Percentiles rank a stretch among this genome's conserved stretches.
These are phyloP conservation scores for Tinamus guttatus DNA, from an alignment of 2,113 vertebrate genomes.

Conservation along the genomic window DNA sequence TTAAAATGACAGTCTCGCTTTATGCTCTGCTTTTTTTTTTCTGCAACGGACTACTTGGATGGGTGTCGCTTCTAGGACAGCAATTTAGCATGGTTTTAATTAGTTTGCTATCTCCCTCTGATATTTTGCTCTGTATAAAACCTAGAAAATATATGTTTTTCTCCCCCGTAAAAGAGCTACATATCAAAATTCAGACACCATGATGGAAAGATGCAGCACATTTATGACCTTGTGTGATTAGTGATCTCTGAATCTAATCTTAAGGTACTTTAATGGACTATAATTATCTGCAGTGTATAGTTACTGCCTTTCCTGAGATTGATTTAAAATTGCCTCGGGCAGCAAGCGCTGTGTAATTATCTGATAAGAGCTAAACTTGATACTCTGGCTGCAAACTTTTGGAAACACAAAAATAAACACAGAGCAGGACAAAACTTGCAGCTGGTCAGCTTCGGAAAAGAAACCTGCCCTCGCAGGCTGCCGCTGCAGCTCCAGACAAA, in stretches of 20 bases:
- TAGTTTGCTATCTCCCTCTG: slow-evolving; percentile 38
- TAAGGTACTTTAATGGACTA: slow-evolving; percentile 76
- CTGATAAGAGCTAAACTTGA: slow-evolving; percentile 77
- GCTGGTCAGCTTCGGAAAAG: slow-evolving; percentile 47
- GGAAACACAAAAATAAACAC: slow-evolving; percentile 72
- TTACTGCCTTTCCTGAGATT: slow-evolving; percentile 74
- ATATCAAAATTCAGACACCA: slow-evolving; percentile 66
- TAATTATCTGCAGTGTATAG: slow-evolving; percentile 77
- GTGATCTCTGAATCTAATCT: slow-evolving; percentile 77
- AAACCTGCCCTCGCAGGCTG: slow-evolving; percentile 43
- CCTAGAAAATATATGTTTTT: neutral
- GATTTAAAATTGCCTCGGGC: slow-evolving; percentile 77
- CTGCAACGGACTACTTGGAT: neutral
- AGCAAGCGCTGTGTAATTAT: slow-evolving; percentile 77
- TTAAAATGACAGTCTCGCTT: slow-evolving; percentile 33
- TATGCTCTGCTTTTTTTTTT: neutral
- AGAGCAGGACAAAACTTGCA: slow-evolving; percentile 57
- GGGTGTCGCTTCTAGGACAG: slow-evolving; percentile 1
- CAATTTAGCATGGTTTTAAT: slow-evolving; percentile 52
- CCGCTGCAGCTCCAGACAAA: slow-evolving; percentile 54
- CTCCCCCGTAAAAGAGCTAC: neutral
- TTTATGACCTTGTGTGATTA: slow-evolving; percentile 78
- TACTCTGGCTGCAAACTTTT: slow-evolving; percentile 69
- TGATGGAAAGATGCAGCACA: slow-evolving; percentile 36
- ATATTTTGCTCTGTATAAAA: neutral